Evolutionary conservation across 2,888 invertebrate species (phyloP), one percentile per base, ranked within the genome.

Genomic region (Caenorhabditis sp.): DNA sequence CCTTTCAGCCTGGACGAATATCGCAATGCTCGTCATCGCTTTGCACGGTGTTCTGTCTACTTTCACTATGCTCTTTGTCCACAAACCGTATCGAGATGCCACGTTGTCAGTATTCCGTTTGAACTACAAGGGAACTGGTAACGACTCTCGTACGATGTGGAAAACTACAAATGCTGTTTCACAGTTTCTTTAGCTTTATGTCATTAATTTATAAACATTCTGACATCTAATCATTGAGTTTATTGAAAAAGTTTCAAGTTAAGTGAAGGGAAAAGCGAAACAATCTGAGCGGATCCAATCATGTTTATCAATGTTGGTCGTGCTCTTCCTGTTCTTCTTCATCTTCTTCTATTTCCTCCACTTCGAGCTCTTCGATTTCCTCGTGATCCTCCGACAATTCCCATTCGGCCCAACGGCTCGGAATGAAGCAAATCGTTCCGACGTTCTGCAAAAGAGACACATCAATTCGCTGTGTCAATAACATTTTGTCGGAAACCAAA

Each of bases 1-100:
- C n/a, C 6, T 68, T 68, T 4, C 37, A 70, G 70, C 50, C 11
- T 35, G 50, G 18, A 70, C 70, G 22, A 74, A 74, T 22, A 60
- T 74, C 3, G 65, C 65, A 0, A 5, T 74, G 0, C 50, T 55
- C 18, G 65, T 40, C 13, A 65, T 74, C 18, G 74, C 74, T 1
- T 18, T 64, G 24, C 74, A 74, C 40, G 74, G 74, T 11, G 58
- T 74, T 26, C n/a, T 64, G 2, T 74, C 74, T 3, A 74, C 74
- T 1, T 18, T 50, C 20, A 74, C 74, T 2, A 74, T 74, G 74
- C 40, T 74, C 1, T 47, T 65, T 9, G 74, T 74, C 5, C 74
- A 74, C 40, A 74, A 58, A 20, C 74, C 74, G 6, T 74, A 74
- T 8, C 74, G 74, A 8, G 35, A 51, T 11, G 65, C 74, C 13